Evolutionary conservation across 2,797 vertebrate genomes (phyloP), one percentile per base, ranked within the genome.

Genomic region (Cryptoprocta ferox): DNA sequence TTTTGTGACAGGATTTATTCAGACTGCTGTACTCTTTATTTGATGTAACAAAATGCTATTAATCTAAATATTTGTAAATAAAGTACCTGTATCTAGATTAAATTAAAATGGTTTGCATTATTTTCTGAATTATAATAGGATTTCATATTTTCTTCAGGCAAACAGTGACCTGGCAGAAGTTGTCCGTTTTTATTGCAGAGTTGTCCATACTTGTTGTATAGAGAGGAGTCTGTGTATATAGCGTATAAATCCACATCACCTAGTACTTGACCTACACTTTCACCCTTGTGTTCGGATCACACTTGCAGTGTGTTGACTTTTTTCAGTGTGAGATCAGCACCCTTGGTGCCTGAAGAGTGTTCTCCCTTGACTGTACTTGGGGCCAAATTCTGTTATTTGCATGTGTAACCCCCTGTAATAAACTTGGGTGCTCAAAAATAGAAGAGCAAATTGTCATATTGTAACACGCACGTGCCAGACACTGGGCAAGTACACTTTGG

Each of bases 31-130:
- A 99, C 98, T 98, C 73, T 76, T 76, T 98, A 98, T 97, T 99
- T 98, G 98, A 98, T 98, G 98, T 99, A 99, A 98, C 98, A 97
- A 98, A 98, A 99, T 99, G 99, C 99, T 99, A 98, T 99, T 99
- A 99, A 99, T 99, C 99, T 99, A 98, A 99, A 99, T 99, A 98
- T 99, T 99, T 99, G 99, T 99, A 99, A 99, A 99, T 99, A 99
- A 99, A 99, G 99, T 99, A 99, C 99, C 99, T 99, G 99, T 99
- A 99, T 99, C 99, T 99, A 99, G 99, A 99, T 98, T 97, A 98
- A 98, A 95, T 30, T 35, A 71, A 78, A 21, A 45, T 68, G 6
- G 39, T 90, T 91, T 90, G 93, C 94, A 91, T 93, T 98, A 11
- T 95, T 98, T 98, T 97, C 85, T 96, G 65, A 96, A 81, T 45